These are phyloP conservation scores for Hyla sarda DNA, from an alignment of 2,113 vertebrate species.

Conservation along the genomic window DNA sequence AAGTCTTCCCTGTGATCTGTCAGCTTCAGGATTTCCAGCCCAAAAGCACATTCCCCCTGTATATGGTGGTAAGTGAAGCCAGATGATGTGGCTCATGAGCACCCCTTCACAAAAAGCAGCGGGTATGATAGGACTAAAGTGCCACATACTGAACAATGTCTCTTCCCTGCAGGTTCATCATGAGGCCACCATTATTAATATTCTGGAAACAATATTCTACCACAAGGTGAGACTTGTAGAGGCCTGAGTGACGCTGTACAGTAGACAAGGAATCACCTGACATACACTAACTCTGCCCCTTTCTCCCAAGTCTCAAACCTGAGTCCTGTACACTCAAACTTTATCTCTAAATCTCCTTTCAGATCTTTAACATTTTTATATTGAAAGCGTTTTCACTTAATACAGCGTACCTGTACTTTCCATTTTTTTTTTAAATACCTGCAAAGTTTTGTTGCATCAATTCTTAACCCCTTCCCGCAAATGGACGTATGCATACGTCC, in stretches of 20 bases:
- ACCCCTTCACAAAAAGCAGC: not conserved
- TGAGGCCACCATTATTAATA: constrained; percentile 92
- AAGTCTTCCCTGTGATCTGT: constrained; percentile 88
- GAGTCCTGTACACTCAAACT: too few species aligned
- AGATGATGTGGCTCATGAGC: not conserved
- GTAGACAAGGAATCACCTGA: not conserved
- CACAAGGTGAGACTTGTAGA: constrained; percentile 78
- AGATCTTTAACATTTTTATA: too few species aligned
- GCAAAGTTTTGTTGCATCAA: too few species aligned
- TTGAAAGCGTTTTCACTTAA: too few species aligned
- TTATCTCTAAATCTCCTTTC: too few species aligned
- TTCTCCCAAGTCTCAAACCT: too few species aligned
- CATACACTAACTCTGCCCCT: too few species aligned
- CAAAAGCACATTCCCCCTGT: constrained; percentile 87
- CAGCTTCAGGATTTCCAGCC: constrained; percentile 89
- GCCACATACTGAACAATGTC: not conserved
- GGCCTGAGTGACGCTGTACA: not conserved
- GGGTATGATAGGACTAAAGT: not conserved
- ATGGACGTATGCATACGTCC: too few species aligned
- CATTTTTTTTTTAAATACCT: too few species aligned
- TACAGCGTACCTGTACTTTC: too few species aligned
- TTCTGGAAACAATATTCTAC: constrained; percentile 92
- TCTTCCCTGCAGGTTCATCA: constrained; percentile 81
- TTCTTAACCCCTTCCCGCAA: too few species aligned
- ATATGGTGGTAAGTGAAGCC: constrained; percentile 87